Conservation (phyloP, 2,888 invertebrate species). For the Drosophila aldrichi region DNA sequence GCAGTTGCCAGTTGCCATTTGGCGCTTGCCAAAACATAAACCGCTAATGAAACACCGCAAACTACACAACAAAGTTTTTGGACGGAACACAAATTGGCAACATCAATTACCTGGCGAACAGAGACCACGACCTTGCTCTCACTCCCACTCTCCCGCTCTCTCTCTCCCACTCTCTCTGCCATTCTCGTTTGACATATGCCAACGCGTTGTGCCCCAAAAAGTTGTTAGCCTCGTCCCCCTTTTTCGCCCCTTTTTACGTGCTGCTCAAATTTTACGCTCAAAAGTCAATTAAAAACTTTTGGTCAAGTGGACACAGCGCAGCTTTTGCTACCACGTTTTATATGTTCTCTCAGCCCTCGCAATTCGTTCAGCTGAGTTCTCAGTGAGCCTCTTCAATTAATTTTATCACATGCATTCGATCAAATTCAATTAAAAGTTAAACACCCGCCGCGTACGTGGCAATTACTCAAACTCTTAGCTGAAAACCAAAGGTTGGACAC, state of each 20-base stretch:
- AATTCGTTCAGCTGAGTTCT: background rate
- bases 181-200: constrained; percentile 47
- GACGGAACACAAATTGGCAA: constrained; percentile 56
- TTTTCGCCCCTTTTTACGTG: constrained; percentile 7
- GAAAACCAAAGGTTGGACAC: constrained; percentile 26
- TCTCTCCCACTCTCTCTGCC: background rate
- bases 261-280: constrained; percentile 45
- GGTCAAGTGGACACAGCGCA: constrained; percentile 57
- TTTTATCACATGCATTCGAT: constrained; percentile 78
- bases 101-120: constrained; percentile 42
- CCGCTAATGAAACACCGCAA: constrained; percentile 76
- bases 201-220: constrained; percentile 43
- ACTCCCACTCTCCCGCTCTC: background rate
- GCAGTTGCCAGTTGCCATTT: constrained; percentile 8
- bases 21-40: constrained; percentile 27
- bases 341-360: background rate
- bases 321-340: background rate
- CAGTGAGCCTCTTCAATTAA: constrained; percentile 58
- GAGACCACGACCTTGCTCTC: background rate
- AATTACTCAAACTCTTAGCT: constrained; percentile 64
- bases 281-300: constrained; percentile 78
- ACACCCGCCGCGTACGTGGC: constrained; percentile 64
- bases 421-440: constrained; percentile 81
- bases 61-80: constrained; percentile 59
- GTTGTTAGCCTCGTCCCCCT: background rate